Evolutionary conservation across 2,888 invertebrate genomes (phyloP).

Genomic region (Prenolepis imparis): DNA sequence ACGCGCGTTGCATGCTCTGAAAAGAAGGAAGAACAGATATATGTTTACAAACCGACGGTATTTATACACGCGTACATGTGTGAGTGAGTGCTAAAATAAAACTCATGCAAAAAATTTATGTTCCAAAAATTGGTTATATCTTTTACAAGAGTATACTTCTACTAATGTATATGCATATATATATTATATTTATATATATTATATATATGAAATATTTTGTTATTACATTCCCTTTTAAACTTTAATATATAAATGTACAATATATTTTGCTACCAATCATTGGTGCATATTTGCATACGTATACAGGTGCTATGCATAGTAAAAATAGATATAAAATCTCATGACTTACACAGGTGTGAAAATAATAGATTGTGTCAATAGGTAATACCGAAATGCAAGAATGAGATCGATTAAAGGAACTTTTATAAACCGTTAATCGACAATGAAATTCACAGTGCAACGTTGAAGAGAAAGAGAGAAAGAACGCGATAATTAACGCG

Average conservation of each 20-base stretch:
- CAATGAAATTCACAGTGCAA: constrained; percentile 24
- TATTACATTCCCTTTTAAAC: constrained; percentile 34
- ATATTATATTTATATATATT: too few species aligned
- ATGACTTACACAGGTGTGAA: constrained; percentile 27
- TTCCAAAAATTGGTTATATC: constrained; percentile 47
- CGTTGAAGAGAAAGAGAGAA: background rate
- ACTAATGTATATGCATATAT: background rate
- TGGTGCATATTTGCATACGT: constrained; percentile 50
- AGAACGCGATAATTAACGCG: constrained; percentile 27
- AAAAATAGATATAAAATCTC: constrained; percentile 42
- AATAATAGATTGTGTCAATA: constrained; percentile 43
- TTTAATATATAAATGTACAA: constrained; percentile 27
- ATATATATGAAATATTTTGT: background rate
- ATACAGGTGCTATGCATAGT: constrained; percentile 46
- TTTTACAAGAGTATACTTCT: constrained; percentile 31
- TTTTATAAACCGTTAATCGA: constrained; percentile 36
- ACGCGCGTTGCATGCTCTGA: constrained; percentile 69
- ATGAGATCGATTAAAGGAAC: constrained; percentile 24
- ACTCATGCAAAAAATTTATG: constrained; percentile 68
- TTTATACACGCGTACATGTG: constrained; percentile 59
- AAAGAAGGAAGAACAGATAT: constrained; percentile 63
- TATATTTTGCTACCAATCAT: constrained; percentile 32
- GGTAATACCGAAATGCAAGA: constrained; percentile 41
- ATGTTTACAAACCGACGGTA: constrained; percentile 58
- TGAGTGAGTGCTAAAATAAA: constrained; percentile 61